A percentile compares a stretch with the other conserved stretches of the same genome.
These are phyloP conservation scores for Oophaga sylvatica DNA, from an alignment of 2,797 vertebrate species.

Conservation along the genomic window DNA sequence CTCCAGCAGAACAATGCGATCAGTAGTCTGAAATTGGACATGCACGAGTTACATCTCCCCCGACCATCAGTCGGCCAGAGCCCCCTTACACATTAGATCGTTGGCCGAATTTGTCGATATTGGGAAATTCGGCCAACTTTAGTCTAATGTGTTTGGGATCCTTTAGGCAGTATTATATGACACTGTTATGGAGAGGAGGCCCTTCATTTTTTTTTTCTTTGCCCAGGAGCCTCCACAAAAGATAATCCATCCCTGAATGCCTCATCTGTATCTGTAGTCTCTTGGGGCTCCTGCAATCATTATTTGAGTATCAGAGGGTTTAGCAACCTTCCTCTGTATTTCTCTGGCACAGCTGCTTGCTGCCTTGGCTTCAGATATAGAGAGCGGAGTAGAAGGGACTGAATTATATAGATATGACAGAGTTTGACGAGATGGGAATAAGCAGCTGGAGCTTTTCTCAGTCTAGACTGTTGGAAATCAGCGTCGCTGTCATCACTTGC, in stretches of 20 bases:
- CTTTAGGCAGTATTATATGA: neutral
- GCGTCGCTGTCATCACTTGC: conserved; percentile 42
- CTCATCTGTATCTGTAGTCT: neutral
- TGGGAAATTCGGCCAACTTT: neutral
- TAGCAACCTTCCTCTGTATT: neutral
- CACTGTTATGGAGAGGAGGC: neutral
- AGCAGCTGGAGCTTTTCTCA: conserved; percentile 45
- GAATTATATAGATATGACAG: conserved; percentile 22
- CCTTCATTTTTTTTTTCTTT: neutral
- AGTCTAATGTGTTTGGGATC: neutral
- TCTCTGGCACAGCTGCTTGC: conserved; percentile 6
- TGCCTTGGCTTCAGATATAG: neutral
- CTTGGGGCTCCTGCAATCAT: neutral
- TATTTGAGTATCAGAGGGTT: neutral
- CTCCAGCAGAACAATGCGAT: too few species aligned
- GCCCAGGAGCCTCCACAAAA: neutral
- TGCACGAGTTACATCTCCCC: too few species aligned
- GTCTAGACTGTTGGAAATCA: conserved; percentile 42
- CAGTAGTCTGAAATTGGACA: too few species aligned
- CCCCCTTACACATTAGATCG: too few species aligned
- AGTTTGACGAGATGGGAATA: conserved; percentile 18
- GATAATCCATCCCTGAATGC: neutral
- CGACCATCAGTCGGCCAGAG: too few species aligned
- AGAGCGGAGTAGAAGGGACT: neutral
- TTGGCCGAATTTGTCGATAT: neutral